phyloP scores from a whole-genome alignment of 2,797 vertebrate species.

The Ptychadena robeensis region DNA sequence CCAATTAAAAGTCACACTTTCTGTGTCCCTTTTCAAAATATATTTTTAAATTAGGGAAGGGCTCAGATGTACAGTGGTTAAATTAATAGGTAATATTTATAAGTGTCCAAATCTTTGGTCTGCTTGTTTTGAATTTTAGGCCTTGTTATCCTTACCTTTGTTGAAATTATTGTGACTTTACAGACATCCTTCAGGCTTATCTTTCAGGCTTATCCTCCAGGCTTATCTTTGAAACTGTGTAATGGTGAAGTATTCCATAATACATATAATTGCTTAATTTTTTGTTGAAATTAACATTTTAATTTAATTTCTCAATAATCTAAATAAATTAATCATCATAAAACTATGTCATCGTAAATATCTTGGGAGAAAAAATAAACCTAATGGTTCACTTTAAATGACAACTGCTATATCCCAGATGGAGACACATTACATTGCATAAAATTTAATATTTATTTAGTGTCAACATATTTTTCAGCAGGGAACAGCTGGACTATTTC shows the following conservation, averaged over 20 bases:
- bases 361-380: neutral
- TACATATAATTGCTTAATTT: neutral
- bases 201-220: neutral
- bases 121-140: no score
- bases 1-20: no score
- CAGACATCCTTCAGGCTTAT: no score
- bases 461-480: neutral
- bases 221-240: neutral
- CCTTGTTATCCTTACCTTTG: neutral
- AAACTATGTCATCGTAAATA: neutral
- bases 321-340: neutral
- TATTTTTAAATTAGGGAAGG: no score
- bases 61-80: no score
- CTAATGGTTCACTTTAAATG: neutral
- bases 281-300: no score
- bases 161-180: neutral
- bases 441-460: neutral
- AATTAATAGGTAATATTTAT: no score
- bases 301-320: neutral
- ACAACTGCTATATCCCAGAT: neutral
- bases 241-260: neutral
- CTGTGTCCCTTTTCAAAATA: no score
- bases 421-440: neutral
- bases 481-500: neutral
- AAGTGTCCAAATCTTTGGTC: no score